Conservation (phyloP, 2,113 vertebrate genomes). For the Notothenia rossii region DNA sequence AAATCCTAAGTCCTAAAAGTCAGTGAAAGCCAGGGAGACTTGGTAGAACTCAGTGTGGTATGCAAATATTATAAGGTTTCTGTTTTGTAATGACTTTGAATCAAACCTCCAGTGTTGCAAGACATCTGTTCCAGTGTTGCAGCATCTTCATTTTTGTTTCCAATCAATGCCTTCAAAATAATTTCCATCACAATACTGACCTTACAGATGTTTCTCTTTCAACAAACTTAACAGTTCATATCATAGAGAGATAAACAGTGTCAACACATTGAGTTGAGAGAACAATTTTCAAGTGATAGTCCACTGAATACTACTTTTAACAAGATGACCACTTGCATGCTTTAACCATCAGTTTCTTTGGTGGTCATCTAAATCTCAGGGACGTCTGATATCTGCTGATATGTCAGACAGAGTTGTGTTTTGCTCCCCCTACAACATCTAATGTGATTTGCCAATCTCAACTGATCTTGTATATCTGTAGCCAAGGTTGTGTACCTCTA, state of each 20-base stretch:
- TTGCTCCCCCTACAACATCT: background rate
- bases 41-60: too few relatives aligned
- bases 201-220: background rate
- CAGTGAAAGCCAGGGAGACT: too few relatives aligned
- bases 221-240: background rate
- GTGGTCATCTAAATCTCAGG: background rate
- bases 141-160: too few relatives aligned
- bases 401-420: too few relatives aligned
- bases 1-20: too few relatives aligned
- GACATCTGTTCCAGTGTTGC: too few relatives aligned
- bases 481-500: background rate
- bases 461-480: background rate
- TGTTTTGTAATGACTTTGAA: too few relatives aligned
- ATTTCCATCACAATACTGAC: background rate
- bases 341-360: background rate
- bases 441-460: conserved; percentile 5
- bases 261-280: conserved; percentile 1
- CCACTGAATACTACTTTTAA: background rate
- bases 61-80: too few relatives aligned
- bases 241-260: background rate
- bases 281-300: background rate
- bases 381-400: too few relatives aligned
- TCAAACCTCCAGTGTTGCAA: too few relatives aligned
- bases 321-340: background rate
- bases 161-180: too few relatives aligned